Conservation (phyloP, 2,888 invertebrate genomes). For the Polydrusus tereticollis region DNA sequence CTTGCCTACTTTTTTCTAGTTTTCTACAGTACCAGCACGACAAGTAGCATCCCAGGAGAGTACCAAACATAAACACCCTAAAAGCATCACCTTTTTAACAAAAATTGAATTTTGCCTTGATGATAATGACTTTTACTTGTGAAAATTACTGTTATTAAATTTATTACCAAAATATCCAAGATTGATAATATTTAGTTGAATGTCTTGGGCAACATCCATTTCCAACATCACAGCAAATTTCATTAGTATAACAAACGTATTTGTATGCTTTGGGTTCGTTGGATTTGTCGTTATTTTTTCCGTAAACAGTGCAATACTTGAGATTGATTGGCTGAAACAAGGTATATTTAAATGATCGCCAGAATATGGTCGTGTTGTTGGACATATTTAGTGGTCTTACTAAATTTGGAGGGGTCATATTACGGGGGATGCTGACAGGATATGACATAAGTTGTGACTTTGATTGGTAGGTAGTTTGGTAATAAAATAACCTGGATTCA, state of each 20-base stretch:
- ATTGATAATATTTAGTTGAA: conserved; percentile 29
- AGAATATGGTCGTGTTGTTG: background rate
- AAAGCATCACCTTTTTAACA: no score
- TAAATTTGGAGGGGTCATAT: conserved; percentile 4
- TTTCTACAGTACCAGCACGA: conserved; percentile 43
- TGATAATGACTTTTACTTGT: background rate
- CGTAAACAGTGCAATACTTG: conserved; percentile 14
- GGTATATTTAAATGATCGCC: conserved; percentile 1
- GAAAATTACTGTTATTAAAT: background rate
- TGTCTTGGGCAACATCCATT: conserved; percentile 34
- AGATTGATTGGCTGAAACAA: conserved; percentile 3
- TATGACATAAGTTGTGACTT: background rate
- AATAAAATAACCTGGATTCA: no score
- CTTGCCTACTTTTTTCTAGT: conserved; percentile 33
- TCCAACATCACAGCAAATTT: conserved; percentile 33
- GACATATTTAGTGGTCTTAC: background rate
- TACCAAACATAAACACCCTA: conserved; percentile 33
- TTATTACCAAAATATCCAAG: conserved; percentile 38
- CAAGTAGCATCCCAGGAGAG: conserved; percentile 21
- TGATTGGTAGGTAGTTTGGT: background rate
- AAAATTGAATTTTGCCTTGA: background rate
- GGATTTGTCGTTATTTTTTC: background rate
- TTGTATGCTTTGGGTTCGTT: conserved; percentile 4
- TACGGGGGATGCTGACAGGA: background rate
- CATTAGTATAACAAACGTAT: conserved; percentile 22